Base-by-base conservation (phyloP, 2,113 vertebrate genomes). In the Miniopterus natalensis region DNA sequence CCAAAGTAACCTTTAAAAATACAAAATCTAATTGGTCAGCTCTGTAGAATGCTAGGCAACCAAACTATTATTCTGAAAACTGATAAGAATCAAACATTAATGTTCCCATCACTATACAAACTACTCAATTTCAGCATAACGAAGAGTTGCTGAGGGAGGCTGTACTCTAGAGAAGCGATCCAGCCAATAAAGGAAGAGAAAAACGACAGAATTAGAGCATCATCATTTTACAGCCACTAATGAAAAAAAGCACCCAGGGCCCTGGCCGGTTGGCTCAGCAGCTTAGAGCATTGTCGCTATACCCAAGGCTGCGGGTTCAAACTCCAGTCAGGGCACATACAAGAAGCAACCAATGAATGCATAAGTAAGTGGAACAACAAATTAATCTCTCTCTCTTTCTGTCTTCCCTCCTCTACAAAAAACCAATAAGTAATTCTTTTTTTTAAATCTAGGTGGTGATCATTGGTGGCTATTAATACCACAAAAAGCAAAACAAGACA, bases 31-130 rank as follows among this genome's bases (percentile, higher is more conserved):
- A 47, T 10, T 51, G n/a, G 49, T 40, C 40, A 55, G 14, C n/a
- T 95, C 68, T 84, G 17, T 40, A 94, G 42, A 74, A 74, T 57
- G 27, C 36, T 79, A 84, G 31, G 21, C 27, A 89, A 79, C n/a
- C 12, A 84, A 73, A 49, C 6, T 49, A 83, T 29, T 89, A 94
- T 53, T 94, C 53, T 73, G 73, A 87, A 95, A 90, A 91, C 29
- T 80, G 45, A 66, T 79, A 70, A 84, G 29, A 80, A 78, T 77
- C 79, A 70, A 84, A 57, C 42, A 90, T 42, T 75, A 49, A 77
- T 66, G 21, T 73, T 65, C 47, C 55, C 49, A 74, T 74, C 51
- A 57, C 23, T 57, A 66, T 10, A 45, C 2, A 86, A 47, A 55
- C 4, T 9, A 31, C 40, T 74, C 18, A n/a, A n/a, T 47, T 49